Evolutionary conservation across 2,888 invertebrate species (phyloP), one percentile per base, ranked within the genome.

Genomic region (Boloria euphrosyne): DNA sequence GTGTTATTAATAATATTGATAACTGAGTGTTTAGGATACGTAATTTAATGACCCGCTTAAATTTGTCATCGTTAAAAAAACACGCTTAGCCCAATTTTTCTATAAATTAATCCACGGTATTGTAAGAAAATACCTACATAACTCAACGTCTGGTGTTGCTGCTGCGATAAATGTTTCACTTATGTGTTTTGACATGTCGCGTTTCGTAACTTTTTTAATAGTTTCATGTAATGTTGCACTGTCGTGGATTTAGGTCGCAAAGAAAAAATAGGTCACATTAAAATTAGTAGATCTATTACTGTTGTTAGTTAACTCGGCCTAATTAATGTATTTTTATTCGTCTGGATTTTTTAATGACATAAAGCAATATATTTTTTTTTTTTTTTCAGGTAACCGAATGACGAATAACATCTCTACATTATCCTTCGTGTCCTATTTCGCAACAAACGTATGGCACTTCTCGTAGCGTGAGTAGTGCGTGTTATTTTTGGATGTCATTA

Each of bases 191-290:
- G 89, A 91, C 90, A 85, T 81, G 68, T 75, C 74, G 75, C 76
- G 80, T 89, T 89, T 84, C 86, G 85, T 86, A 87, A 89, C 85
- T 80, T 83, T n/a, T 80, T 73, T 75, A 72, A 74, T 72, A 73
- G 69, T 72, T 69, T 70, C 71, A 74, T 79, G 80, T 80, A 80
- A 83, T 85, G 74, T 60, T 85, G 83, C 85, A 89, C 78, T 82
- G 81, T 84, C 76, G 87, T 86, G 83, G 88, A 91, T 89, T 85
- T 75, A 79, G 91, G 90, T 87, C 91, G 87, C 80, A 64, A 73
- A 71, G 73, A 69, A 79, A 76, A 89, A 87, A 86, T 89, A 77
- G 91, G 90, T 90, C 91, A 86, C 77, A 78, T 68, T 82, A 82
- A 80, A 89, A 89, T 89, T 89, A 87, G 84, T 82, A 77, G 75